These are phyloP conservation scores for Agriopis aurantiaria DNA, from an alignment of 2,888 invertebrate species.

Conservation along the genomic window DNA sequence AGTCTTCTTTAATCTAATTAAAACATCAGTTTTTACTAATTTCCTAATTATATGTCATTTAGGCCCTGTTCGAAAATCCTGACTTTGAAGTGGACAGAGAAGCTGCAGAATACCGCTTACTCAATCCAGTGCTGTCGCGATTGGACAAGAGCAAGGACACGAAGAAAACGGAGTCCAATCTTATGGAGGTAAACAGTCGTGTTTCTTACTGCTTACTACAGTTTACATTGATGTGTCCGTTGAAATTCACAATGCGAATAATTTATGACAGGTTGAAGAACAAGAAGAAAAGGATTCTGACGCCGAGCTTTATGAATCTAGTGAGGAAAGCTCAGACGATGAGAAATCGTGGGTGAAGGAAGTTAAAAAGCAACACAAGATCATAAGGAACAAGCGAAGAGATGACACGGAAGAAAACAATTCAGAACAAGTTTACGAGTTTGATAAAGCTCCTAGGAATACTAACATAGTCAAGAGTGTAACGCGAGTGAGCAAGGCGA, in stretches of 20 bases:
- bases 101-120: conserved; percentile 94
- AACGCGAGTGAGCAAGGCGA: conserved; percentile 86
- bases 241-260: conserved; percentile 9
- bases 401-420: conserved; percentile 58
- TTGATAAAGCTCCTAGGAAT: conserved; percentile 82
- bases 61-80: conserved; percentile 94
- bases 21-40: too few relatives aligned
- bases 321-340: conserved; percentile 90
- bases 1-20: too few relatives aligned
- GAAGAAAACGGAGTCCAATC: conserved; percentile 76
- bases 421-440: conserved; percentile 62
- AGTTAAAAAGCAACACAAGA: conserved; percentile 91
- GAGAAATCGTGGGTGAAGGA: conserved; percentile 93
- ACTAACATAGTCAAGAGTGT: conserved; percentile 80
- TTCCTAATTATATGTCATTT: conserved; percentile 37
- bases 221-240: background rate
- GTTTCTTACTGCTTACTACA: conserved; percentile 11
- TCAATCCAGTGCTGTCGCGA: conserved; percentile 95
- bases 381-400: conserved; percentile 81
- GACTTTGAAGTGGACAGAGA: conserved; percentile 96
- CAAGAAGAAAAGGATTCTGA: conserved; percentile 81
- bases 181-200: conserved; percentile 70
- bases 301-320: conserved; percentile 79
- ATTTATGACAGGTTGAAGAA: conserved; percentile 62
- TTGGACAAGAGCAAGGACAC: conserved; percentile 89